Evolutionary conservation across 2,888 invertebrate genomes (phyloP).

Genomic region (Diloba caeruleocephala): DNA sequence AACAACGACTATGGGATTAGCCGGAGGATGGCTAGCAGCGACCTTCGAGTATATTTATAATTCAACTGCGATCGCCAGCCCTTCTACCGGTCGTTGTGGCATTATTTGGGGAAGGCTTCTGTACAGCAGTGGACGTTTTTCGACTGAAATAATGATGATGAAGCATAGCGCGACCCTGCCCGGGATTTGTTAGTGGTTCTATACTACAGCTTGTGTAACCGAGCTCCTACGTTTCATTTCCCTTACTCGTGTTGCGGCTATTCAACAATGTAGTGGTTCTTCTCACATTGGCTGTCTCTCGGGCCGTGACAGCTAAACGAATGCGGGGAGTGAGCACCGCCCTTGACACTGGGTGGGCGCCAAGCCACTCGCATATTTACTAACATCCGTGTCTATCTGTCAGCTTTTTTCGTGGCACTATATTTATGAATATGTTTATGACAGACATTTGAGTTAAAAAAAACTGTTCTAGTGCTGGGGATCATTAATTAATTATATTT

Average conservation of each 20-base stretch:
- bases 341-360: constrained; percentile 78
- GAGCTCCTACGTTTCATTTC: constrained; percentile 56
- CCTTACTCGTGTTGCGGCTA: constrained; percentile 38
- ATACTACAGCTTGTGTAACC: constrained; percentile 43
- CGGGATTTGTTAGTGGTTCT: constrained; percentile 55
- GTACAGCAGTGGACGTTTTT: no score
- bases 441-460: constrained; percentile 21
- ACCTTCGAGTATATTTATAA: no score
- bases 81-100: no score
- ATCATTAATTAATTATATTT: constrained; percentile 25
- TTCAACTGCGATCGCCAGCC: no score
- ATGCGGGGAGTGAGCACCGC: constrained; percentile 65
- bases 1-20: no score
- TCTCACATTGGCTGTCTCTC: constrained; percentile 55
- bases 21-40: no score
- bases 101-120: no score
- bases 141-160: constrained; percentile 61
- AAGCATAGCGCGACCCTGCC: constrained; percentile 55
- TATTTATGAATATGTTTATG: constrained; percentile 26
- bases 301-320: constrained; percentile 50
- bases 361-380: constrained; percentile 69
- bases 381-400: constrained; percentile 57
- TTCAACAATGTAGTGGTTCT: constrained; percentile 58
- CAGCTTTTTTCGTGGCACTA: constrained; percentile 28
- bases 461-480: constrained; percentile 23